A percentile compares a stretch with the other conserved stretches of the same genome.
phyloP scores from a whole-genome alignment of 2,888 invertebrate species.

The Ypsolopha sequella region DNA sequence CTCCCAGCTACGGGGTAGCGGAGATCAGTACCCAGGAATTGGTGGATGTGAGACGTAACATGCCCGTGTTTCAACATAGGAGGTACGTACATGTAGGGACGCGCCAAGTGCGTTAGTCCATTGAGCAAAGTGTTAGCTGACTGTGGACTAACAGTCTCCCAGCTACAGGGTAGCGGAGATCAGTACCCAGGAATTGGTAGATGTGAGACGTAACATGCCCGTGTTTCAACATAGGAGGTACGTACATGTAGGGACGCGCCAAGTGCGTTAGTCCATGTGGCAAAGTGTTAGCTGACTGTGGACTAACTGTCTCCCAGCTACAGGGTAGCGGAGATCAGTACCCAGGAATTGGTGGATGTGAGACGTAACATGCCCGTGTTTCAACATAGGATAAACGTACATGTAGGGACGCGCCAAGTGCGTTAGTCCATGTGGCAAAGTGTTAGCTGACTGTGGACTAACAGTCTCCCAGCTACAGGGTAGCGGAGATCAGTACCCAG shows the following conservation, averaged over 20 bases:
- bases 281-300: constrained; percentile 82
- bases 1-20: neutral
- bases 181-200: neutral
- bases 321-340: constrained; percentile 79
- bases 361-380: constrained; percentile 91
- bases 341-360: constrained; percentile 69
- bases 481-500: constrained; percentile 78
- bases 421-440: constrained; percentile 87
- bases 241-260: constrained; percentile 93
- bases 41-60: neutral
- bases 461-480: constrained; percentile 58
- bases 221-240: constrained; percentile 1
- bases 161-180: neutral
- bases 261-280: constrained; percentile 93
- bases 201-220: constrained; percentile 1
- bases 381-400: constrained; percentile 77
- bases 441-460: too few relatives aligned
- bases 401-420: neutral
- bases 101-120: too few relatives aligned
- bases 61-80: constrained; percentile 1
- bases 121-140: too few relatives aligned
- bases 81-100: constrained; percentile 83
- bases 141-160: too few relatives aligned
- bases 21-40: neutral
- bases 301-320: constrained; percentile 70